A percentile compares a stretch with the other conserved stretches of the same genome.
phyloP scores from a whole-genome alignment of 2,797 vertebrate genomes.

The Labeo calbasu region DNA sequence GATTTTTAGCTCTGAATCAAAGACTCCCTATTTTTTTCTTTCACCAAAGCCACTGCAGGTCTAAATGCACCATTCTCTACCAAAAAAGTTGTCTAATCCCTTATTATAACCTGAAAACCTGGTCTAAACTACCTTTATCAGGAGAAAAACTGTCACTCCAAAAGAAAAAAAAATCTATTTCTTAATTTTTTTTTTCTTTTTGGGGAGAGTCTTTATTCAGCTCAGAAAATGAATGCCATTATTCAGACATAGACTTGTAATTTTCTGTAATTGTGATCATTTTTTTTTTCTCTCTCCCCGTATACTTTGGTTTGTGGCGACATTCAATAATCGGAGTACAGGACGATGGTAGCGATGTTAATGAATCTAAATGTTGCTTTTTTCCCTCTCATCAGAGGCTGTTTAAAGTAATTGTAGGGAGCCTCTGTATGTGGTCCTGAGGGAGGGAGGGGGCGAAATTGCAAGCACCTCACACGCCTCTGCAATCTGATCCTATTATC shows the following conservation, averaged over 20 bases:
- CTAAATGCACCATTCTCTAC: not conserved
- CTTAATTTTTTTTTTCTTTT: slow-evolving; percentile 23
- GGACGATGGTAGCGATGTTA: slow-evolving; percentile 64
- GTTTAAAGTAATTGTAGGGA: slow-evolving; percentile 70
- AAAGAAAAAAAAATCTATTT: not conserved
- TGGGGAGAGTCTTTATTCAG: not conserved
- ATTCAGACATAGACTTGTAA: slow-evolving; percentile 49
- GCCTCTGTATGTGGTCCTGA: slow-evolving; percentile 69
- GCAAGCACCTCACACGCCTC: slow-evolving; percentile 68
- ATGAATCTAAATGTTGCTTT: slow-evolving; percentile 69
- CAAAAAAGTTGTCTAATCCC: not conserved
- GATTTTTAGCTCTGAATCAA: not conserved
- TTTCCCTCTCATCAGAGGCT: slow-evolving; percentile 64
- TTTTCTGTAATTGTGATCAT: slow-evolving; percentile 40
- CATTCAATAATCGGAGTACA: slow-evolving; percentile 46
- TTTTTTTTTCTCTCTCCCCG: slow-evolving; percentile 17
- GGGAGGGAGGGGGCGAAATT: slow-evolving; percentile 68
- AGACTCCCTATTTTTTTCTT: not conserved
- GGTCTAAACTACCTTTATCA: slow-evolving; percentile 12
- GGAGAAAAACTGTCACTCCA: not conserved
- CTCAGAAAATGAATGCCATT: slow-evolving; percentile 46
- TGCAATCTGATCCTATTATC: slow-evolving; percentile 76
- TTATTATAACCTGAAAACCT: slow-evolving; percentile 15
- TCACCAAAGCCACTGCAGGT: not conserved
- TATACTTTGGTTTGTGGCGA: slow-evolving; percentile 20